These are phyloP conservation scores for Triplophysa rosa DNA, from an alignment of 2,113 vertebrate species.

Conservation along the genomic window DNA sequence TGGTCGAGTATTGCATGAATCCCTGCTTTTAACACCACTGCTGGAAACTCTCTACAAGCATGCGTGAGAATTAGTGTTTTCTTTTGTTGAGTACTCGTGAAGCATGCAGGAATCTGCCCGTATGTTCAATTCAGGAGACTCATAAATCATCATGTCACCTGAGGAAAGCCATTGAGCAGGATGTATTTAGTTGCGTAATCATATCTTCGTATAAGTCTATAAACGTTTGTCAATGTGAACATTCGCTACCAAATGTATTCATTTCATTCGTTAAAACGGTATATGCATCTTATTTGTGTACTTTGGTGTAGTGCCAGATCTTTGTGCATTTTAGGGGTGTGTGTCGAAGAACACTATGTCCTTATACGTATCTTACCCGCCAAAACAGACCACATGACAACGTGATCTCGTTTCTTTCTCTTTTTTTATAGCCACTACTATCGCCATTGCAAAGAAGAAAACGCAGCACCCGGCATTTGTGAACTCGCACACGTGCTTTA, in stretches of 20 bases:
- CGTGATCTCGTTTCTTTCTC: conserved; percentile 2
- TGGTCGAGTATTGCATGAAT: not conserved
- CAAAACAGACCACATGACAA: conserved; percentile 35
- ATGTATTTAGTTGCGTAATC: conserved; percentile 47
- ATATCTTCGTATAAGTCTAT: too few species aligned
- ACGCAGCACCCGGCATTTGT: conserved; percentile 61
- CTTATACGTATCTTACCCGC: conserved; percentile 22
- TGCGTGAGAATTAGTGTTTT: not conserved
- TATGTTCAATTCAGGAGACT: conserved; percentile 16
- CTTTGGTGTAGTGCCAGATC: too few species aligned
- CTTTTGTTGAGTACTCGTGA: conserved; percentile 6
- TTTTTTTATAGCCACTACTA: not conserved
- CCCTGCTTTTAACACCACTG: not conserved
- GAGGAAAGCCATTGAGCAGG: conserved; percentile 10
- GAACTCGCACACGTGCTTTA: conserved; percentile 67
- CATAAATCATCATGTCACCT: conserved; percentile 22
- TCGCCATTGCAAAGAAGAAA: not conserved
- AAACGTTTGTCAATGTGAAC: too few species aligned
- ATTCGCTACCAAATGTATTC: too few species aligned
- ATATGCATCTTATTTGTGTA: not conserved
- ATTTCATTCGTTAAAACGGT: not conserved
- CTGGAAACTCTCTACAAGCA: not conserved
- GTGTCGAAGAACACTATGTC: conserved; percentile 13
- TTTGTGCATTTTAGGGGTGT: not conserved
- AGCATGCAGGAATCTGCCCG: conserved; percentile 16